Evolutionary conservation across 1,140 invertebrate genomes (phyloP).

Genomic region (Pissodes strobi): DNA sequence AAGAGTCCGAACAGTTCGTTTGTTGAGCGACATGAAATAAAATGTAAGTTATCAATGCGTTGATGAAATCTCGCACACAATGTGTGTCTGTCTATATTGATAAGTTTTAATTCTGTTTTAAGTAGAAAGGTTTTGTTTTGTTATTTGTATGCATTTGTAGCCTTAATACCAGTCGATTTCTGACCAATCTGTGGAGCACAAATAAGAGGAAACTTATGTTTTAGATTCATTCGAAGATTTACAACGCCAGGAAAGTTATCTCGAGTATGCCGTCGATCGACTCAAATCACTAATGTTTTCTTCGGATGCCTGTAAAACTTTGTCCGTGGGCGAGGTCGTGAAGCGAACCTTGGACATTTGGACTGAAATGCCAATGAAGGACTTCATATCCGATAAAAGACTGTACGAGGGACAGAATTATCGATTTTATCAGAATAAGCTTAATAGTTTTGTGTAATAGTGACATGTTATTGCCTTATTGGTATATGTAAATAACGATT

Average conservation of each 20-base stretch:
- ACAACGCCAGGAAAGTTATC: constrained; percentile 31
- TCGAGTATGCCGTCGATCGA: constrained; percentile 26
- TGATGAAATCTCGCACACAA: too few relatives aligned
- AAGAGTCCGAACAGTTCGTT: not conserved
- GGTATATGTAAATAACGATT: too few relatives aligned
- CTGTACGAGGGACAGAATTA: constrained; percentile 30
- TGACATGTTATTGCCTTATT: too few relatives aligned
- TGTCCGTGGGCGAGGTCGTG: constrained; percentile 4
- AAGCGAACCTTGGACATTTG: constrained; percentile 33
- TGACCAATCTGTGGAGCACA: too few relatives aligned
- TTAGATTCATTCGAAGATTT: constrained; percentile 36
- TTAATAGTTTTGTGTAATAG: constrained; percentile 28
- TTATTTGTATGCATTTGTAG: too few relatives aligned
- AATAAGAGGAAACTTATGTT: too few relatives aligned
- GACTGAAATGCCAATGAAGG: constrained; percentile 39
- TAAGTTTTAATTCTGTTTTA: too few relatives aligned
- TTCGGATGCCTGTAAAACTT: constrained; percentile 2
- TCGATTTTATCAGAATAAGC: constrained; percentile 38
- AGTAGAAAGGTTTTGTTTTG: too few relatives aligned
- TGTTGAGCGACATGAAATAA: not conserved
- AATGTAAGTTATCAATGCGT: constrained; percentile 12
- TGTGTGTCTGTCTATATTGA: too few relatives aligned
- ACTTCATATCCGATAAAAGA: constrained; percentile 35
- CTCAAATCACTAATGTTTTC: constrained; percentile 34
- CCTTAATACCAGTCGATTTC: too few relatives aligned